A percentile compares a stretch with the other conserved stretches of the same genome.
phyloP scores from a whole-genome alignment of 2,888 invertebrate species.

The Drosophila mercatorum region DNA sequence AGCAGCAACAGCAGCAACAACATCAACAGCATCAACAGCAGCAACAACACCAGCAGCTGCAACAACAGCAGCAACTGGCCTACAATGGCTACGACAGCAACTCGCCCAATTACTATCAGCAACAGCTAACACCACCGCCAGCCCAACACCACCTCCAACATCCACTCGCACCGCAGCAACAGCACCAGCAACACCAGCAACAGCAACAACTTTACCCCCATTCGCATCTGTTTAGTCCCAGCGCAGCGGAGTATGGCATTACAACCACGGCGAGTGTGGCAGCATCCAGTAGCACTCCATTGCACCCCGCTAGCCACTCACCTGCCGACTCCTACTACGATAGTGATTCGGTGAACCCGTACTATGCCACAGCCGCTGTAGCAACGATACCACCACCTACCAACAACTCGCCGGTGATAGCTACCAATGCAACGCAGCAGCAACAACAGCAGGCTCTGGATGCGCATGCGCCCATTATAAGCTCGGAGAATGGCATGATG shows the following conservation, averaged over 20 bases:
- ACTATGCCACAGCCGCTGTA: slow-evolving; percentile 82
- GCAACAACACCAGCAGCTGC: slow-evolving; percentile 53
- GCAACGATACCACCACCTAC: slow-evolving; percentile 78
- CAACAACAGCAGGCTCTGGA: slow-evolving; percentile 59
- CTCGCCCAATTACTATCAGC: slow-evolving; percentile 71
- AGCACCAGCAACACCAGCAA: slow-evolving; percentile 63
- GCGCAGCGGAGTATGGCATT: slow-evolving; percentile 85
- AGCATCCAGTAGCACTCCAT: slow-evolving; percentile 76
- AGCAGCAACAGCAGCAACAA: slow-evolving; percentile 64
- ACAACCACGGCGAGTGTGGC: slow-evolving; percentile 74
- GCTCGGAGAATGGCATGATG: slow-evolving; percentile 93
- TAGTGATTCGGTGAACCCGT: slow-evolving; percentile 83
- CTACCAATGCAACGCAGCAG: slow-evolving; percentile 67
- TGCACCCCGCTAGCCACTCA: slow-evolving; percentile 83
- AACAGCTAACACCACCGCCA: slow-evolving; percentile 75
- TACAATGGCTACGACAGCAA: slow-evolving; percentile 79
- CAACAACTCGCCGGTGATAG: slow-evolving; percentile 75
- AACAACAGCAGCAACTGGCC: slow-evolving; percentile 70
- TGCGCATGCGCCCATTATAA: slow-evolving; percentile 88
- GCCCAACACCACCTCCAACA: slow-evolving; percentile 60
- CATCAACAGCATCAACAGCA: slow-evolving; percentile 62
- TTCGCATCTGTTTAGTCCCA: slow-evolving; percentile 84
- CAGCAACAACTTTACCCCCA: slow-evolving; percentile 79
- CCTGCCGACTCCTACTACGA: slow-evolving; percentile 84
- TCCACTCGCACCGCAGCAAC: slow-evolving; percentile 54